phyloP scores from a whole-genome alignment of 2,888 invertebrate genomes.

The Lordiphosa fenestrarum region DNA sequence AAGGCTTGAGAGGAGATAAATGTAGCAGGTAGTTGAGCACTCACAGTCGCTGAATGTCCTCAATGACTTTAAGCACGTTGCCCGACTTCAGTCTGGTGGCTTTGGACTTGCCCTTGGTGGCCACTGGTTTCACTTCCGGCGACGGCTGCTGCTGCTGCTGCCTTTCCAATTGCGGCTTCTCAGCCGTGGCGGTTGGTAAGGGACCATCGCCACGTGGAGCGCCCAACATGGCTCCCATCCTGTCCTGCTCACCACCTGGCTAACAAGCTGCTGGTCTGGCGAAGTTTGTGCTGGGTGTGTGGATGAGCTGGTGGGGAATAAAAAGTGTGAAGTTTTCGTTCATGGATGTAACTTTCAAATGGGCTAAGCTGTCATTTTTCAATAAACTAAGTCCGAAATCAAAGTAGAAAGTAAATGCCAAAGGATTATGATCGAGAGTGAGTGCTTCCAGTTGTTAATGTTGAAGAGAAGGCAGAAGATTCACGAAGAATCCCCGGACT shows the following conservation, averaged over 20 bases:
- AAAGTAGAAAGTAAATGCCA: no score
- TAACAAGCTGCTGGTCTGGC: not conserved
- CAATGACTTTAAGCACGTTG: conserved; percentile 28
- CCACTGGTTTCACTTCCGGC: not conserved
- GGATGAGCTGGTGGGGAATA: conserved; percentile 3
- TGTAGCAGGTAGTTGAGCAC: conserved; percentile 3
- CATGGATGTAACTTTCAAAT: conserved; percentile 14
- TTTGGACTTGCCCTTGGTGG: not conserved
- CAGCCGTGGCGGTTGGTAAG: not conserved
- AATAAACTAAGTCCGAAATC: no score
- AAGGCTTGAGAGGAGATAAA: no score
- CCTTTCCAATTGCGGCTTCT: not conserved
- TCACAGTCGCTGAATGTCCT: conserved; percentile 57
- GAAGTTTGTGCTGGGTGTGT: conserved; percentile 18
- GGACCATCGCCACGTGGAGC: not conserved
- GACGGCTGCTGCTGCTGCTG: not conserved
- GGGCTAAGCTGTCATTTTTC: no score
- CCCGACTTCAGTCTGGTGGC: conserved; percentile 14
- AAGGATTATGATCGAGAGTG: no score
- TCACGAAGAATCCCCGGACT: no score
- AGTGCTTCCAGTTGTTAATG: no score
- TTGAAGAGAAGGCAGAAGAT: no score
- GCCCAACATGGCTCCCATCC: conserved; percentile 40
- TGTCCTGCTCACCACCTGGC: conserved; percentile 3
- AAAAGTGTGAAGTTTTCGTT: conserved; percentile 11